phyloP scores from a whole-genome alignment of 2,797 vertebrate species.

The Sternarchorhynchus goeldii region DNA sequence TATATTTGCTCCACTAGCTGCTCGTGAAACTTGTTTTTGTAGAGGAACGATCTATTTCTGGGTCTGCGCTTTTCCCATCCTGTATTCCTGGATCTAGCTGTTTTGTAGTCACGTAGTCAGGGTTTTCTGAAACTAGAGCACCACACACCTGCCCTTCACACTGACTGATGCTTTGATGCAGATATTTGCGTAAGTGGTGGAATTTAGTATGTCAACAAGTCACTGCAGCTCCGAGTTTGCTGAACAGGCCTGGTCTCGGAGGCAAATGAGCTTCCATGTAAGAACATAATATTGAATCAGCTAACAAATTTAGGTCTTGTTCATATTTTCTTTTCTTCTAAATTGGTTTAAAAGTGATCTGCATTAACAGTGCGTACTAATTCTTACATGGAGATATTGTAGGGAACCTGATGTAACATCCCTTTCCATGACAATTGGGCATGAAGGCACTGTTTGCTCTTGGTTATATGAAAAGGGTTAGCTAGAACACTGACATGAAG shows the following conservation, averaged over 20 bases:
- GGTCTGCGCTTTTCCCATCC: conserved; percentile 32
- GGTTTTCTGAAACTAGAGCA: conserved; percentile 71
- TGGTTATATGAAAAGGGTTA: too few relatives aligned
- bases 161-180: conserved; percentile 69
- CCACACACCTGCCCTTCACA: conserved; percentile 69
- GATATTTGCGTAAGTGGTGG: conserved; percentile 68
- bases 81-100: conserved; percentile 22
- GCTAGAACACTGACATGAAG: background rate
- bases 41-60: conserved; percentile 47
- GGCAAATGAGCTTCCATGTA: conserved; percentile 60
- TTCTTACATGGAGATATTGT: background rate
- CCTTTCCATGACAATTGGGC: too few relatives aligned
- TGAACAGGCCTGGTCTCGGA: conserved; percentile 45
- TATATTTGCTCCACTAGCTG: background rate
- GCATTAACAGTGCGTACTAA: background rate
- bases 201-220: conserved; percentile 65
- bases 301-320: too few relatives aligned
- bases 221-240: conserved; percentile 59
- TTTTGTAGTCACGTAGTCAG: conserved; percentile 62
- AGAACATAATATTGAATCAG: conserved; percentile 23
- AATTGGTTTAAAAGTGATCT: background rate
- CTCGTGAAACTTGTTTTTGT: background rate
- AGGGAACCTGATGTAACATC: background rate
- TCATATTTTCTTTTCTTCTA: background rate
- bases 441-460: too few relatives aligned